A percentile compares a stretch with the other conserved stretches of the same genome.
Conservation (phyloP, 2,113 vertebrate species). For the Tenrec ecaudatus region DNA sequence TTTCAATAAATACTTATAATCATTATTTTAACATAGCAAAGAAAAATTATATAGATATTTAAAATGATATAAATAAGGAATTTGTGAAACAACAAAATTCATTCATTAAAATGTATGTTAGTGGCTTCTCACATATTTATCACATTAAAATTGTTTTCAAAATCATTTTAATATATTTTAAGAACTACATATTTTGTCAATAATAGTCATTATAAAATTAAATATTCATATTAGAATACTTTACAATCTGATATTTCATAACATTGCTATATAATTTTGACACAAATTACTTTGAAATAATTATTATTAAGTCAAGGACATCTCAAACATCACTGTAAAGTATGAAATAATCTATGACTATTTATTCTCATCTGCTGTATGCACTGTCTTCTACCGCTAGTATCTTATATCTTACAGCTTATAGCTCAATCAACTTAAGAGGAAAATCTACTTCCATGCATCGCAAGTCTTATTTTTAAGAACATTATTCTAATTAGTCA, state of each 20-base stretch:
- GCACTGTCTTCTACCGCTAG: neutral
- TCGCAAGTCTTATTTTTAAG: neutral
- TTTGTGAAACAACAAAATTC: neutral
- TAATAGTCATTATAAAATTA: neutral
- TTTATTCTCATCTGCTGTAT: neutral
- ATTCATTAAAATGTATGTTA: neutral
- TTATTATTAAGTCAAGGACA: neutral
- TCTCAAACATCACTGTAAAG: neutral
- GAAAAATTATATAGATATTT: neutral
- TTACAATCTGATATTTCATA: neutral
- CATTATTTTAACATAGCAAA: neutral
- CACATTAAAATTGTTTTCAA: neutral
- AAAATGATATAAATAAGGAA: neutral
- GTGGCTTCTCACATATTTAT: neutral
- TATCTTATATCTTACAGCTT: neutral
- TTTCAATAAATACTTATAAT: neutral
- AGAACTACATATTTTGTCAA: too few species aligned
- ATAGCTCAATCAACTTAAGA: neutral
- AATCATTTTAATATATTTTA: neutral
- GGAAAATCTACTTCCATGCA: neutral
- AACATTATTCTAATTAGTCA: constrained; percentile 30
- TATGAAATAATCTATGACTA: neutral
- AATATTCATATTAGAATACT: neutral
- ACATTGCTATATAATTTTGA: constrained; percentile 19
- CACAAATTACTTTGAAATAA: neutral